Evolutionary conservation across 2,888 invertebrate genomes (phyloP), one percentile per base, ranked within the genome.

Genomic region (Stictocephala bisonia): DNA sequence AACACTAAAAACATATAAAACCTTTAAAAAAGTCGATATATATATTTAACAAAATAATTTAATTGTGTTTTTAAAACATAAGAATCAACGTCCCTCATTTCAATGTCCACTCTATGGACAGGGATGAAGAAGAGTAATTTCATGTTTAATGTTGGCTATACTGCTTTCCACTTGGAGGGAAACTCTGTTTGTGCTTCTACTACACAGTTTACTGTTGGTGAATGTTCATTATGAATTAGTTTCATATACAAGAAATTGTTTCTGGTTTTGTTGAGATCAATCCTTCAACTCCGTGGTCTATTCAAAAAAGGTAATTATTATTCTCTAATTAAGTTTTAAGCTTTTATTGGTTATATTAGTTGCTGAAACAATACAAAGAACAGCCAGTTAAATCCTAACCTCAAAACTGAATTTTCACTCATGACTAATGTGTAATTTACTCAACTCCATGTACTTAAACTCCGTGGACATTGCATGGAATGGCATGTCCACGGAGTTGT

Each of bases 391-490:
- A 26, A n/a, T 56, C 56, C n/a, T 56, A 56, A 29, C 56, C 53
- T 53, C 24, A 53, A 53, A 53, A 26, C 26, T 53, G 22, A 11
- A 26, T 4, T 15, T 41, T 20, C 7, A 22, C 40, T 20, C 40
- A 40, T 40, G 66, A 41, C 24, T 41, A 41, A 66, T 20, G 66
- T 66, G 9, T 66, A 40, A 41, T 66, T 48, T 67, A n/a, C 24
- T 67, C 67, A 67, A 67, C 67, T 67, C 67, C 26, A 40, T 58
- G 58, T 27, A 58, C 58, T n/a, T n/a, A n/a, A n/a, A 58, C 58
- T 58, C 58, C 58, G 18, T 58, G 58, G 58, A 29, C n/a, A 26
- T 53, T n/a, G n/a, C n/a, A n/a, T n/a, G n/a, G n/a, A n/a, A n/a
- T n/a, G 3, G 7, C 31, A 58, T 58, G 58, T 58, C 58, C 58